Conservation (phyloP, 2,113 vertebrate species). For the Anser brachyrhynchus region DNA sequence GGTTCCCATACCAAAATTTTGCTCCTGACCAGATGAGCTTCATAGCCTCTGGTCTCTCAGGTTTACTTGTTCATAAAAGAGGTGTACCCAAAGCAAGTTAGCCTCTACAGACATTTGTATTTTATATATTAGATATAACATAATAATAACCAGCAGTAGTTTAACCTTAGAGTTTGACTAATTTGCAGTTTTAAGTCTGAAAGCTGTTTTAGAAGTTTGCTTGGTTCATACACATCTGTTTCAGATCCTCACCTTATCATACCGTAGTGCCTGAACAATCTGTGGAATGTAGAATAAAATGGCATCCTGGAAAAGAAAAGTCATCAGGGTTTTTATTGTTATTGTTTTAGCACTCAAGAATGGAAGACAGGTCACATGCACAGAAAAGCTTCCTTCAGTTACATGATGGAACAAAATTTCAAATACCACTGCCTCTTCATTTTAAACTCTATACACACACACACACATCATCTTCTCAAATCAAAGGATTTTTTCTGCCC, state of each 20-base stretch:
- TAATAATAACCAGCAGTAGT: neutral
- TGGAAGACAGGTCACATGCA: neutral
- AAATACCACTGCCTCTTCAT: neutral
- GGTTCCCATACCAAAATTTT: neutral
- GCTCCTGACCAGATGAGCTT: neutral
- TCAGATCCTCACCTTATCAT: conserved; percentile 88
- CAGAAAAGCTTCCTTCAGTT: neutral
- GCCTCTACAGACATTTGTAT: neutral
- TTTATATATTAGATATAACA: neutral
- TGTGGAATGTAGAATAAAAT: conserved; percentile 99
- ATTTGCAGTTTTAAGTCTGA: neutral
- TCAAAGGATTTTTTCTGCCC: neutral
- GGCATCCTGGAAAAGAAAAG: conserved; percentile 83
- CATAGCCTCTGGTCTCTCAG: neutral
- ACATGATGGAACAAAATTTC: neutral
- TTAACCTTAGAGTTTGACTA: neutral
- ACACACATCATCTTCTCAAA: neutral
- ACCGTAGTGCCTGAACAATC: conserved; percentile 95
- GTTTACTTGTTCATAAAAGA: neutral
- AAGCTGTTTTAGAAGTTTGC: neutral
- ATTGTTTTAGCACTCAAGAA: neutral
- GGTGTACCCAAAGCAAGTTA: neutral
- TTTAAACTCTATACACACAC: neutral
- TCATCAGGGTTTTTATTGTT: neutral
- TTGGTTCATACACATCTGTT: neutral